Evolutionary conservation across 2,113 vertebrate species (phyloP).

Genomic region (Pseudorasbora parva): DNA sequence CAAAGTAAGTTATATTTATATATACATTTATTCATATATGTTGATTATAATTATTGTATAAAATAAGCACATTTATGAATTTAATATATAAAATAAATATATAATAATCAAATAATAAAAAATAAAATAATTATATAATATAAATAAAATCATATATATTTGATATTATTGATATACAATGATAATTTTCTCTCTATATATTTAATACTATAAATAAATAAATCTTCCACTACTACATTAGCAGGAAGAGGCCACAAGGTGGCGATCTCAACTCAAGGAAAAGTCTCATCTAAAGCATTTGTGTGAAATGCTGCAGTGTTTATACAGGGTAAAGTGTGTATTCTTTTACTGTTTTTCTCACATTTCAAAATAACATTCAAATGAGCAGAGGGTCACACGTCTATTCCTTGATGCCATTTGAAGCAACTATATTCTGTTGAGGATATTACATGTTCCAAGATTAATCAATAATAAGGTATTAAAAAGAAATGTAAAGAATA

Average conservation of each 20-base stretch:
- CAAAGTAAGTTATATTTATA: background rate
- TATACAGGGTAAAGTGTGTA: background rate
- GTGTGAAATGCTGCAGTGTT: background rate
- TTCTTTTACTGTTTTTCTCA: background rate
- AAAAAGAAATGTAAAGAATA: background rate
- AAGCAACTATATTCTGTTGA: background rate
- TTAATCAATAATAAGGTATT: background rate
- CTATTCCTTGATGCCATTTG: background rate
- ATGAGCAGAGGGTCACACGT: background rate
- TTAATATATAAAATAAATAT: background rate
- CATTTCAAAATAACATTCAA: background rate
- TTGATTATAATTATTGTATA: background rate
- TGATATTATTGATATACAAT: background rate
- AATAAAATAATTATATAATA: background rate
- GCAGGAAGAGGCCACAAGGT: slow-evolving; percentile 37
- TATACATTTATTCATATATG: background rate
- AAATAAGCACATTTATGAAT: background rate
- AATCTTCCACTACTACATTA: background rate
- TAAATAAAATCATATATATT: background rate
- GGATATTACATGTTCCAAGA: background rate
- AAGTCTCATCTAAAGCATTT: background rate
- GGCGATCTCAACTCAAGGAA: slow-evolving; percentile 47
- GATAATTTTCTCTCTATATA: too few relatives aligned
- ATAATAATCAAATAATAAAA: background rate
- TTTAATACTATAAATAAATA: too few relatives aligned